Conservation (phyloP, 2,113 vertebrate genomes). For the Lampris megalopsis region DNA sequence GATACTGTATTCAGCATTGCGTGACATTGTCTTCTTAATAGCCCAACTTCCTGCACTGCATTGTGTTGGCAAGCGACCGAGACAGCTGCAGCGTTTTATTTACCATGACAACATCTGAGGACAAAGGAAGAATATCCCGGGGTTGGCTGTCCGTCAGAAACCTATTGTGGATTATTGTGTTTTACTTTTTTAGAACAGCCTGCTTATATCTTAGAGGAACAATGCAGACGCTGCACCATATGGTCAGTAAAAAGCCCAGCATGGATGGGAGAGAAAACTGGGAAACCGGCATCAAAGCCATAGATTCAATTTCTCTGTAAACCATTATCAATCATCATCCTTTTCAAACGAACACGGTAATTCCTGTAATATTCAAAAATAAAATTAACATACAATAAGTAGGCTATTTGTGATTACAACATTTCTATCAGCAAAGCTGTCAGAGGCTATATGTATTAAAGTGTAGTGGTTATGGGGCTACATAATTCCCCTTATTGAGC, state of each 20-base stretch:
- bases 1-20: background rate
- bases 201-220: slow-evolving; percentile 75
- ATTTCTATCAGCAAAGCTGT: no score
- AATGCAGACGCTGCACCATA: slow-evolving; percentile 75
- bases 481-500: no score
- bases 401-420: no score
- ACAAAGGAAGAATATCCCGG: slow-evolving; percentile 61
- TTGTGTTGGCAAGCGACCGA: slow-evolving; percentile 75
- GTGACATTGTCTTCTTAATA: slow-evolving; percentile 67
- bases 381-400: no score
- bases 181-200: slow-evolving; percentile 78
- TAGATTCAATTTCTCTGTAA: slow-evolving; percentile 60
- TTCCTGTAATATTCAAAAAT: no score
- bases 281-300: slow-evolving; percentile 68
- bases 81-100: slow-evolving; percentile 74
- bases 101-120: slow-evolving; percentile 78
- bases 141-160: slow-evolving; percentile 70
- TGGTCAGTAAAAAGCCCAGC: slow-evolving; percentile 76
- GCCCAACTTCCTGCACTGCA: slow-evolving; percentile 60
- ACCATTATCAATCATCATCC: slow-evolving; percentile 39
- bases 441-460: no score
- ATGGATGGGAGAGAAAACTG: slow-evolving; percentile 80
- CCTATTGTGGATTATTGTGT: slow-evolving; percentile 47
- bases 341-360: no score
- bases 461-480: no score